phyloP scores from a whole-genome alignment of 2,888 invertebrate species.

The Elegia similella region DNA sequence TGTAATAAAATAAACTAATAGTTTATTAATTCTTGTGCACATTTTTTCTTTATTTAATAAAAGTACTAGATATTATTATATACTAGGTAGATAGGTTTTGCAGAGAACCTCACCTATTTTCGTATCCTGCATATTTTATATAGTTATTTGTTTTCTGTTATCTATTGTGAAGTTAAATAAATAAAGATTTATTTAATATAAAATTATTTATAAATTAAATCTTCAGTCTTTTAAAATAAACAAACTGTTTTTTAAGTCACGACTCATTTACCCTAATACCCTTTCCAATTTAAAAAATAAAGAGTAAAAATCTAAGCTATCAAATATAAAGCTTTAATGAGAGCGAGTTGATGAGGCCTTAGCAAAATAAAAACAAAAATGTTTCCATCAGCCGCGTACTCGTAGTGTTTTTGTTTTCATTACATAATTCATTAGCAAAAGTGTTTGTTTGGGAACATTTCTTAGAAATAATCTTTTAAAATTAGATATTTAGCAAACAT shows the following conservation, averaged over 20 bases:
- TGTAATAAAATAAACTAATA: too few species aligned
- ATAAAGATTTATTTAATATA: too few species aligned
- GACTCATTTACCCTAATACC: constrained; percentile 1
- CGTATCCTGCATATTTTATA: too few species aligned
- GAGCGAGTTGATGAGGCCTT: constrained; percentile 11
- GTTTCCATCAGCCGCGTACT: not conserved
- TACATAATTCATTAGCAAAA: constrained; percentile 1
- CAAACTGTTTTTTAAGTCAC: not conserved
- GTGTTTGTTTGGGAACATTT: not conserved
- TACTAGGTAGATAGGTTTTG: too few species aligned
- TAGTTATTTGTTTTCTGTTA: too few species aligned
- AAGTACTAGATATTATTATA: too few species aligned
- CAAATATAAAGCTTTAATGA: constrained; percentile 11
- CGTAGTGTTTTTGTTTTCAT: not conserved
- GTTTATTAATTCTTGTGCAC: too few species aligned
- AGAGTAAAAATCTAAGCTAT: constrained; percentile 1
- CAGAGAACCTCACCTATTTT: too few species aligned
- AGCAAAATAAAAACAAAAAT: constrained; percentile 12
- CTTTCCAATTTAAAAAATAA: not conserved
- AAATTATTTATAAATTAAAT: too few species aligned
- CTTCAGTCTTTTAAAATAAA: too few species aligned
- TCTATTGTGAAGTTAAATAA: too few species aligned
- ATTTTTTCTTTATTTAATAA: too few species aligned
- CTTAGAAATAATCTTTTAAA: not conserved
- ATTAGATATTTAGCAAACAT: not conserved